These are phyloP conservation scores for Enteromius anoplus DNA, from an alignment of 2,797 vertebrate genomes.

Conservation along the genomic window DNA sequence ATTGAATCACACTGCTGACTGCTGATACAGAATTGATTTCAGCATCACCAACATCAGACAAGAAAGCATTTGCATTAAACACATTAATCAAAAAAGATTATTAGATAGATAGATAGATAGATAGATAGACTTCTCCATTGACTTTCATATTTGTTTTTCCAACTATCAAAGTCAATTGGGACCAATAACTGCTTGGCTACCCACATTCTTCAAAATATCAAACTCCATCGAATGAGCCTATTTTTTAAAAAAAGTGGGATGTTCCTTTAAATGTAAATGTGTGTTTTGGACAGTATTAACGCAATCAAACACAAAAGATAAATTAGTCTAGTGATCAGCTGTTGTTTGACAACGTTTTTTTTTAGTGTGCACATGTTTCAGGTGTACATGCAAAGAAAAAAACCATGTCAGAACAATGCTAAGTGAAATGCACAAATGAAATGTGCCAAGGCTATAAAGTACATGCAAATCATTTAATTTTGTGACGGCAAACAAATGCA, in stretches of 20 bases:
- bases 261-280: background rate
- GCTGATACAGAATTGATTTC: conserved; percentile 2
- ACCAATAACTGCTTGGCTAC: background rate
- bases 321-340: background rate
- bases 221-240: too few relatives aligned
- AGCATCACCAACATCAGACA: background rate
- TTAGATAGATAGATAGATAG: background rate
- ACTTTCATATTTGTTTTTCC: background rate
- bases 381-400: background rate
- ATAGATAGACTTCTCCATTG: background rate
- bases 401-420: background rate
- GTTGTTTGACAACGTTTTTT: background rate
- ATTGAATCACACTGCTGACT: background rate
- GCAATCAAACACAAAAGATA: background rate
- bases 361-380: background rate
- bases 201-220: background rate
- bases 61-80: background rate
- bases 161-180: background rate
- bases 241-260: too few relatives aligned
- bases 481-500: background rate
- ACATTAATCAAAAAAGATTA: background rate
- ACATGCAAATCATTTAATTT: background rate
- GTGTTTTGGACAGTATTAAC: background rate
- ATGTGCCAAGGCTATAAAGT: background rate
- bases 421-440: background rate